Evolutionary conservation across 2,113 vertebrate species (phyloP).

Genomic region (Dryoscopus gambensis): DNA sequence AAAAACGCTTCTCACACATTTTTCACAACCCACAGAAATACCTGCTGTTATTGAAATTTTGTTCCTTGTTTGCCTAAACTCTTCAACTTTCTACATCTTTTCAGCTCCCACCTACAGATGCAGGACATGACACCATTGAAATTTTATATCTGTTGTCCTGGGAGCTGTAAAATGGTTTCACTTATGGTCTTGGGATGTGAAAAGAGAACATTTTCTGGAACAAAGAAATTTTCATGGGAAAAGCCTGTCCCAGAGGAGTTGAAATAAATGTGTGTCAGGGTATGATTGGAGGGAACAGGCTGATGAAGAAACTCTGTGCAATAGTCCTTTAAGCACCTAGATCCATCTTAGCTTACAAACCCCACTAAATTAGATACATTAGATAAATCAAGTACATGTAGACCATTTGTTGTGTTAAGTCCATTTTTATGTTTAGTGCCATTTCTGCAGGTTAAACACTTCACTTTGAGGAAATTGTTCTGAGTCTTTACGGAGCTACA

Average conservation of each 20-base stretch:
- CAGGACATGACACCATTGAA: not conserved
- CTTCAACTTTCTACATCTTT: not conserved
- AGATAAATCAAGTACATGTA: not conserved
- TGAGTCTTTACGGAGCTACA: not conserved
- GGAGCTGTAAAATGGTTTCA: not conserved
- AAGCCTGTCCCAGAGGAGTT: not conserved
- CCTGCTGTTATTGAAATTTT: not conserved
- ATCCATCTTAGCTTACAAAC: not conserved
- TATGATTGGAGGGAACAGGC: not conserved
- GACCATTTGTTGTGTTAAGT: not conserved
- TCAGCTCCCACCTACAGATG: not conserved
- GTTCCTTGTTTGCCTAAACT: not conserved
- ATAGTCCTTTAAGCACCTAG: not conserved
- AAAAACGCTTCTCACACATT: not conserved
- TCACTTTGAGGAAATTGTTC: not conserved
- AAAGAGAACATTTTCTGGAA: not conserved
- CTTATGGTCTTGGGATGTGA: not conserved
- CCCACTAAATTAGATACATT: not conserved
- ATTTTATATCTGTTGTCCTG: not conserved
- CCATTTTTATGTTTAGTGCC: not conserved
- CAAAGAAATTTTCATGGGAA: not conserved
- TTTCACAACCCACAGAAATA: not conserved
- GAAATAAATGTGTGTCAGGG: not conserved
- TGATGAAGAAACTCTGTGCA: not conserved
- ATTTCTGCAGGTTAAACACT: not conserved